phyloP scores from a whole-genome alignment of 2,888 invertebrate genomes.

The Drosophila vallismaia region DNA sequence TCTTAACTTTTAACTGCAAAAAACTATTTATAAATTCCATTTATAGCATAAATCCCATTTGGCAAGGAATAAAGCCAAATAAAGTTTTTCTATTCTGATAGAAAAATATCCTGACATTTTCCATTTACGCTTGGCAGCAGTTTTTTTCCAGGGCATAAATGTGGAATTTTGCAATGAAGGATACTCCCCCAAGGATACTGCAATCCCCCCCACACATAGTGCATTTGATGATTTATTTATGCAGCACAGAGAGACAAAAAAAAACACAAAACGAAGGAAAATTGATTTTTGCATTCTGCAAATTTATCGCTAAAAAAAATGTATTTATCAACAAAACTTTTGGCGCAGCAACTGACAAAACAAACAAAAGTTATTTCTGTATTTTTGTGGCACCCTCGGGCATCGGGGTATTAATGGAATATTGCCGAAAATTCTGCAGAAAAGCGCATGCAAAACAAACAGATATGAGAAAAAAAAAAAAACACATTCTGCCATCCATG shows the following conservation, averaged over 20 bases:
- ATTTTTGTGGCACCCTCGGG: constrained; percentile 8
- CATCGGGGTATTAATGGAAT: constrained; percentile 72
- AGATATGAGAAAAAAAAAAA: constrained; percentile 2
- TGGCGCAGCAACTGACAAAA: constrained; percentile 54
- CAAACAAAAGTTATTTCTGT: constrained; percentile 52
- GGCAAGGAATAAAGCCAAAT: not conserved
- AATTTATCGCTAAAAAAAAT: constrained; percentile 64
- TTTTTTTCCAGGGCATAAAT: constrained; percentile 13
- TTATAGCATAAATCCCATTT: constrained; percentile 12
- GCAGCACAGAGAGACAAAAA: constrained; percentile 33
- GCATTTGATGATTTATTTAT: constrained; percentile 75
- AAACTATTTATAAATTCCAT: constrained; percentile 36
- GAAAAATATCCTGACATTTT: constrained; percentile 21
- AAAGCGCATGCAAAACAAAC: constrained; percentile 66
- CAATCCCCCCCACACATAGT: constrained; percentile 46
- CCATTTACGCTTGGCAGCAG: constrained; percentile 48
- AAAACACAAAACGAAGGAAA: constrained; percentile 19
- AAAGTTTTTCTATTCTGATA: constrained; percentile 23
- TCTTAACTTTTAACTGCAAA: not conserved
- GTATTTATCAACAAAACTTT: constrained; percentile 69
- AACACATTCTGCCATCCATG: constrained; percentile 27
- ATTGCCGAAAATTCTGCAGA: constrained; percentile 76
- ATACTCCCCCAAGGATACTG: constrained; percentile 5
- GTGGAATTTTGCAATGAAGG: not conserved
- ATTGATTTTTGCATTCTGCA: constrained; percentile 63